phyloP scores from a whole-genome alignment of 1,140 invertebrate genomes.

The Platorchestia sp. region DNA sequence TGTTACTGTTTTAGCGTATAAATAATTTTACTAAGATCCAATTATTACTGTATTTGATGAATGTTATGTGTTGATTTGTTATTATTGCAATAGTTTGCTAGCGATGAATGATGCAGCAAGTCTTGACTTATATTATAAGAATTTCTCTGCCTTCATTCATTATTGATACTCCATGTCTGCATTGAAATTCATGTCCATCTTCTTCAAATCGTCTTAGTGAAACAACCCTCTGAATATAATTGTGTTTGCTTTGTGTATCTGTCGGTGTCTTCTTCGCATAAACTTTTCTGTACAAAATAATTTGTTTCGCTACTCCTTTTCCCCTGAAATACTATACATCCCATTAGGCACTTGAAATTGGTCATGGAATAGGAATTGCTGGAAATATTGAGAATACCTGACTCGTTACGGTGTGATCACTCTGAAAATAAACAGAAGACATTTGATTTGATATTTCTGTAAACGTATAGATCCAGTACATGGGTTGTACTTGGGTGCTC shows the following conservation, averaged over 20 bases:
- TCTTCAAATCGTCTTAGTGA: neutral
- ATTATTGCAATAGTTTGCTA: neutral
- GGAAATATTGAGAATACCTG: neutral
- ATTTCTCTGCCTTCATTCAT: neutral
- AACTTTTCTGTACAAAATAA: neutral
- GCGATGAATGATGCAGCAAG: neutral
- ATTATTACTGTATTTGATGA: neutral
- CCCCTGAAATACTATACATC: neutral
- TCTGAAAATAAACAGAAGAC: neutral
- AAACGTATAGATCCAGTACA: neutral
- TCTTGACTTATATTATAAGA: neutral
- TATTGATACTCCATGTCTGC: neutral
- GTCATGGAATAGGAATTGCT: neutral
- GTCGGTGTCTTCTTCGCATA: constrained; percentile 38
- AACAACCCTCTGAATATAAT: neutral
- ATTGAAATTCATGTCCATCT: neutral
- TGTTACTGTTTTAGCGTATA: neutral
- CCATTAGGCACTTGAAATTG: neutral
- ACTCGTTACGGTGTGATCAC: neutral
- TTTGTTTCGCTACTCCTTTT: neutral
- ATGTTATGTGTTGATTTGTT: neutral
- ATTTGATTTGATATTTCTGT: neutral
- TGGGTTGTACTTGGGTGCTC: neutral
- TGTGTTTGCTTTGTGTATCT: neutral
- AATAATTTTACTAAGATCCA: neutral